Evolutionary conservation across 2,797 vertebrate species (phyloP).

Genomic region (Hafferia zeledoni): DNA sequence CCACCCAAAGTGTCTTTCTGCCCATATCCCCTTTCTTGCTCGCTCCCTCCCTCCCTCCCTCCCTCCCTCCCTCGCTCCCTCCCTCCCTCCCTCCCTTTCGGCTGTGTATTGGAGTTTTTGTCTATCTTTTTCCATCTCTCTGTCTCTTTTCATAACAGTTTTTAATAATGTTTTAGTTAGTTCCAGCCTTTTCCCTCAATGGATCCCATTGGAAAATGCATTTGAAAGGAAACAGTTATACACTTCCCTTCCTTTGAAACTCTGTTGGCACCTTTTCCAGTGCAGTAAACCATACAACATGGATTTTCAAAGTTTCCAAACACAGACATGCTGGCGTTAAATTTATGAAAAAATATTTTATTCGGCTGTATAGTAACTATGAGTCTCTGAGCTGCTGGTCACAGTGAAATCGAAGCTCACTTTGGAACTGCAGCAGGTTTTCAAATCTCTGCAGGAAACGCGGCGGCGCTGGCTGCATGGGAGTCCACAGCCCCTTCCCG

Average conservation of each 20-base stretch:
- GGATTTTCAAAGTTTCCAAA: slow-evolving; percentile 86
- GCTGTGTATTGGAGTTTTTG: slow-evolving; percentile 74
- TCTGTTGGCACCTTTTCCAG: slow-evolving; percentile 85
- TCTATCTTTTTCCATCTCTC: slow-evolving; percentile 81
- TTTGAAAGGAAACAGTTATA: slow-evolving; percentile 86
- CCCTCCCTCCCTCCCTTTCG: slow-evolving; percentile 70
- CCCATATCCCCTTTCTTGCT: slow-evolving; percentile 71
- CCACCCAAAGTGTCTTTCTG: slow-evolving; percentile 69
- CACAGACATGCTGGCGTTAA: slow-evolving; percentile 82
- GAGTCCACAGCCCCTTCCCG: background rate
- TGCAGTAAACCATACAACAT: slow-evolving; percentile 85
- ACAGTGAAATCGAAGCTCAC: slow-evolving; percentile 72
- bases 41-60: slow-evolving; percentile 66
- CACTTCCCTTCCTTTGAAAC: slow-evolving; percentile 86
- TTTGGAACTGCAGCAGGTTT: slow-evolving; percentile 68
- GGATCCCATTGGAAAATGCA: slow-evolving; percentile 85
- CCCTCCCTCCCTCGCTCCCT: slow-evolving; percentile 68
- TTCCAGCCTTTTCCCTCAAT: slow-evolving; percentile 84
- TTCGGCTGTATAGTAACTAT: slow-evolving; percentile 77
- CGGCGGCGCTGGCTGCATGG: background rate
- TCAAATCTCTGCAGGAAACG: slow-evolving; percentile 62
- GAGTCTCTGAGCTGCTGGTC: slow-evolving; percentile 76
- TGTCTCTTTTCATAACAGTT: slow-evolving; percentile 85
- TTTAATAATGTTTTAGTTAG: slow-evolving; percentile 87
- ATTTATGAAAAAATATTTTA: slow-evolving; percentile 83